Evolutionary conservation across 1,140 invertebrate species (phyloP).

Genomic region (Mylabris phalerata): DNA sequence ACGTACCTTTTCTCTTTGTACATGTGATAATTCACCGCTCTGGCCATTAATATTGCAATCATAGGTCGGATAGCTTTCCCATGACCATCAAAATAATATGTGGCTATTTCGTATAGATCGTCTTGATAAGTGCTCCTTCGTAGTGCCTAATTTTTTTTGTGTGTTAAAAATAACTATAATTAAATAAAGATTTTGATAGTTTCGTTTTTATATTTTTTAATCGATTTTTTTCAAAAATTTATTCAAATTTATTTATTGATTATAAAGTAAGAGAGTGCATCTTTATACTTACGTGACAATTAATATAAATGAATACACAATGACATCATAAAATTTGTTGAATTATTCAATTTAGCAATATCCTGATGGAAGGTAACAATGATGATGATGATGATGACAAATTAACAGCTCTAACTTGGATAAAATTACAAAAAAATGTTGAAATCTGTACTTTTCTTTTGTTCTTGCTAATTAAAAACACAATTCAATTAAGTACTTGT

Average conservation of each 20-base stretch:
- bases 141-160: constrained; percentile 57
- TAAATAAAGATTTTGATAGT: not conserved
- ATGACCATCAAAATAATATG: constrained; percentile 95
- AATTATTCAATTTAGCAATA: constrained; percentile 4
- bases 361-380: not conserved
- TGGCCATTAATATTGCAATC: constrained; percentile 84
- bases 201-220: not conserved
- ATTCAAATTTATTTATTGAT: not conserved
- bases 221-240: not conserved
- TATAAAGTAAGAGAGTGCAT: not conserved
- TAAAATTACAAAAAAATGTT: too few species aligned
- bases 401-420: not conserved
- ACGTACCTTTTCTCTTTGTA: constrained; percentile 74
- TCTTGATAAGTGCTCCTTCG: constrained; percentile 67
- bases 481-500: too few species aligned
- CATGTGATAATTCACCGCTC: constrained; percentile 84
- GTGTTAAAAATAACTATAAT: not conserved
- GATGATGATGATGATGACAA: not conserved
- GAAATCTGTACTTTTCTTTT: too few species aligned
- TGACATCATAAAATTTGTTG: too few species aligned
- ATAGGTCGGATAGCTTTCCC: constrained; percentile 92
- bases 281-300: not conserved
- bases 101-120: constrained; percentile 79
- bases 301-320: not conserved
- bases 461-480: too few species aligned